A percentile compares a stretch with the other conserved stretches of the same genome.
phyloP scores from a whole-genome alignment of 2,113 vertebrate species.

The Thalassoma bifasciatum region DNA sequence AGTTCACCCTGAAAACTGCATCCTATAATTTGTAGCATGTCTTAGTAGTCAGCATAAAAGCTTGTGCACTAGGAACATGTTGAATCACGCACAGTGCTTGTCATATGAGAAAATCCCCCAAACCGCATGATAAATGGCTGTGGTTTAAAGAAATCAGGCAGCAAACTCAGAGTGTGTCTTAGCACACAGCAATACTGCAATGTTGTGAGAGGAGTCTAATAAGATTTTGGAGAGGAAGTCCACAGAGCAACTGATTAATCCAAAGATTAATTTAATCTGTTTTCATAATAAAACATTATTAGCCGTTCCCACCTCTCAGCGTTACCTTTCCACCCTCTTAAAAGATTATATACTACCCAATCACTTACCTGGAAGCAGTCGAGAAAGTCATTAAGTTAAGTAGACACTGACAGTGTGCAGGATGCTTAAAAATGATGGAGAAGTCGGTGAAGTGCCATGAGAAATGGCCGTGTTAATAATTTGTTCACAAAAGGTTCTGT shows the following conservation, averaged over 20 bases:
- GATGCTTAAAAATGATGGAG: slow-evolving; percentile 44
- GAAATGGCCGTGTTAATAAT: slow-evolving; percentile 75
- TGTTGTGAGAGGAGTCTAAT: slow-evolving; percentile 36
- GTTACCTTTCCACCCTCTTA: slow-evolving; percentile 65
- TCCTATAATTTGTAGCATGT: slow-evolving; percentile 1
- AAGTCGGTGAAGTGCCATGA: slow-evolving; percentile 66
- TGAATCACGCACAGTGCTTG: background rate
- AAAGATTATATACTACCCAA: slow-evolving; percentile 64
- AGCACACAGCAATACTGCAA: background rate
- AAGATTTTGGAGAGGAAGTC: slow-evolving; percentile 25
- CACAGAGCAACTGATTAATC: slow-evolving; percentile 58
- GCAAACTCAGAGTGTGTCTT: background rate
- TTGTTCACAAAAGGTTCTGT: slow-evolving; percentile 61
- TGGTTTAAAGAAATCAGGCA: background rate
- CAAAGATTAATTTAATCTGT: slow-evolving; percentile 66
- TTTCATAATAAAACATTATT: slow-evolving; percentile 62
- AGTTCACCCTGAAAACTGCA: background rate
- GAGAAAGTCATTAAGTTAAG: slow-evolving; percentile 74
- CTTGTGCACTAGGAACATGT: background rate
- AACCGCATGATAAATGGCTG: background rate
- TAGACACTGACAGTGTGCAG: slow-evolving; percentile 54
- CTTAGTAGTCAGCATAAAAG: background rate
- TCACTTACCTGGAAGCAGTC: slow-evolving; percentile 70
- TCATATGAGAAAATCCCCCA: background rate
- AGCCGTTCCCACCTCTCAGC: slow-evolving; percentile 37